phyloP scores from a whole-genome alignment of 2,113 vertebrate species.

The Leptocoma aspasia region DNA sequence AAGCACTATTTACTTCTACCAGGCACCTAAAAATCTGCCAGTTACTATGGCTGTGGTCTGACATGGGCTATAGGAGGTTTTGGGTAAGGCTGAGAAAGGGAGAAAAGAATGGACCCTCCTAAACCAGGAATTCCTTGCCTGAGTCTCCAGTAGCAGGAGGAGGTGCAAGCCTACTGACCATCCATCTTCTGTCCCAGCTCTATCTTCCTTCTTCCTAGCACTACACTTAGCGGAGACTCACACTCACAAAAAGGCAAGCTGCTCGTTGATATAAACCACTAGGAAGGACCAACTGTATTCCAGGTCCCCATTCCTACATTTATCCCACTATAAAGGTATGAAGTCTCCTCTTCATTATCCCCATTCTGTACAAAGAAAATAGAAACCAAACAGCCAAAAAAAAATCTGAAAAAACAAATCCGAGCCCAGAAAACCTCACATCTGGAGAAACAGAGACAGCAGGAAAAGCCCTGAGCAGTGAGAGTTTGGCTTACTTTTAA shows the following conservation, averaged over 20 bases:
- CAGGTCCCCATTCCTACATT: background rate
- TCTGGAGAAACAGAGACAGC: background rate
- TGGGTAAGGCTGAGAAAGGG: background rate
- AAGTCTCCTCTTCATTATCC: background rate
- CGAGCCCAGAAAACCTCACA: background rate
- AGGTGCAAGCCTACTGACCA: background rate
- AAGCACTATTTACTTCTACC: background rate
- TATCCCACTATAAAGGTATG: background rate
- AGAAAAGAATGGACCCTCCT: background rate
- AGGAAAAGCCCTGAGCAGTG: background rate
- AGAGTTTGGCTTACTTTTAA: background rate
- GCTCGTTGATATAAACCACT: background rate
- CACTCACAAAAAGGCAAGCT: background rate
- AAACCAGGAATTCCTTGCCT: background rate
- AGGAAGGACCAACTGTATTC: background rate
- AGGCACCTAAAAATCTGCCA: background rate
- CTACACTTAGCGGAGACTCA: background rate
- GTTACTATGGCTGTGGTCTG: background rate
- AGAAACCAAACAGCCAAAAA: background rate
- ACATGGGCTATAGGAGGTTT: background rate
- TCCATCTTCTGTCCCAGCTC: background rate
- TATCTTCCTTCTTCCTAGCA: background rate
- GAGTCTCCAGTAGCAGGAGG: background rate
- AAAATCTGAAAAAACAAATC: background rate
- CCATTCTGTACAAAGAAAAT: background rate